Conservation (phyloP, 2,888 invertebrate genomes). For the Folsomia candida region DNA sequence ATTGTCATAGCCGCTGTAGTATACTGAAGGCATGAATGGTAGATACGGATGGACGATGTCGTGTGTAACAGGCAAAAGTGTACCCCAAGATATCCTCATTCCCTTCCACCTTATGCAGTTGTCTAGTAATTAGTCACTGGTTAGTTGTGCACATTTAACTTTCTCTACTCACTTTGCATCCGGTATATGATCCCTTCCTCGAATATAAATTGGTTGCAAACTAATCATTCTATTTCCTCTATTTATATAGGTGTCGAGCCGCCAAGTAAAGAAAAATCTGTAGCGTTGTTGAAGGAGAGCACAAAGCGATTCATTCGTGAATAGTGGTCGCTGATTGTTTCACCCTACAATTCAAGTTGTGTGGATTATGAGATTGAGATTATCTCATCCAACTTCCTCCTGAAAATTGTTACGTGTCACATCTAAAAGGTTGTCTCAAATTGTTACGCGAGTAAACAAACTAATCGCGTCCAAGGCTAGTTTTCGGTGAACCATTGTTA, state of each 20-base stretch:
- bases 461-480: neutral
- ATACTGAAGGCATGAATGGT: neutral
- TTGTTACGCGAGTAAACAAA: neutral
- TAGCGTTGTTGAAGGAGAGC: neutral
- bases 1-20: neutral
- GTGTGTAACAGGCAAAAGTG: neutral
- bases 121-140: neutral
- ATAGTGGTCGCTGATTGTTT: neutral
- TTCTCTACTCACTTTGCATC: constrained; percentile 14
- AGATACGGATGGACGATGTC: too few relatives aligned
- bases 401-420: neutral
- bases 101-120: too few relatives aligned
- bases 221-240: constrained; percentile 3
- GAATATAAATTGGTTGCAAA: constrained; percentile 10
- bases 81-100: too few relatives aligned
- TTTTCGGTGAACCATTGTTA: neutral
- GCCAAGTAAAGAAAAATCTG: too few relatives aligned
- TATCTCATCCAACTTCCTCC: neutral
- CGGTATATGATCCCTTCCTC: constrained; percentile 18
- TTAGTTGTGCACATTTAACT: constrained; percentile 10
- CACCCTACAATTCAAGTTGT: neutral
- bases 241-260: neutral
- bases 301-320: too few relatives aligned
- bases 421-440: neutral
- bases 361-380: constrained; percentile 6